Percentiles rank a stretch among this genome's conserved stretches.
These are phyloP conservation scores for Xestobium rufovillosum DNA, from an alignment of 2,888 invertebrate genomes.

Conservation along the genomic window DNA sequence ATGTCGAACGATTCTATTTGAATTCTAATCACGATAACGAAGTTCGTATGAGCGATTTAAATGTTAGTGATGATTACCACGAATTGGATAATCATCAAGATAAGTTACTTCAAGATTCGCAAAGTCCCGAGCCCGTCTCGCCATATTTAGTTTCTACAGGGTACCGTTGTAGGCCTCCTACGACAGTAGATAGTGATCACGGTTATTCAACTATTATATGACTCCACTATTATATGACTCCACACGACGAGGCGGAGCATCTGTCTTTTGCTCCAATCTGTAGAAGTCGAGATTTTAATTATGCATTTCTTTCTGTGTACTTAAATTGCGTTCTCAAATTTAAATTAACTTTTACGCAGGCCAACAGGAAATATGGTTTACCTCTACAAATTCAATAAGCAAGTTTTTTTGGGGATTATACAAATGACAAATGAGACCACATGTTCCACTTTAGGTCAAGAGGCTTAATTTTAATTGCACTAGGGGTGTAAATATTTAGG, in stretches of 20 bases:
- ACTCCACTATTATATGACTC: no score
- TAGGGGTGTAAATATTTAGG: no score
- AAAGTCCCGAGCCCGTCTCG: slow-evolving; percentile 63
- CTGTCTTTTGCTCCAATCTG: slow-evolving; percentile 67
- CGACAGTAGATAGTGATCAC: slow-evolving; percentile 81
- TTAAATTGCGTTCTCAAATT: no score
- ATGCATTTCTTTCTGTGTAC: no score
- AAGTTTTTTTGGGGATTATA: no score
- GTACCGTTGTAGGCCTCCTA: slow-evolving; percentile 67
- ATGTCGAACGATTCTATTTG: slow-evolving; percentile 45
- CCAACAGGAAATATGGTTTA: no score
- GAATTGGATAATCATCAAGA: slow-evolving; percentile 59
- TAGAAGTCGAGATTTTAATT: no score
- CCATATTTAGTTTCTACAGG: slow-evolving; percentile 81
- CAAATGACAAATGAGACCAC: no score
- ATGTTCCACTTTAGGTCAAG: no score
- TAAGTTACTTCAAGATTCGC: slow-evolving; percentile 53
- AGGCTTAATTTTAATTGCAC: no score
- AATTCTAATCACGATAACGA: slow-evolving; percentile 49
- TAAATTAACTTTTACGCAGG: no score
- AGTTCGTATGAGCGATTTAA: slow-evolving; percentile 66
- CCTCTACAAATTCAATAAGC: no score
- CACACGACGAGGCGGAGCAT: slow-evolving; percentile 82
- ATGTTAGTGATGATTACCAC: slow-evolving; percentile 60
- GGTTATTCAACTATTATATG: slow-evolving; percentile 91